Percentiles rank a stretch among this genome's conserved stretches.
Evolutionary conservation across 2,113 vertebrate species (phyloP).

Genomic region (Tringa solitaria): DNA sequence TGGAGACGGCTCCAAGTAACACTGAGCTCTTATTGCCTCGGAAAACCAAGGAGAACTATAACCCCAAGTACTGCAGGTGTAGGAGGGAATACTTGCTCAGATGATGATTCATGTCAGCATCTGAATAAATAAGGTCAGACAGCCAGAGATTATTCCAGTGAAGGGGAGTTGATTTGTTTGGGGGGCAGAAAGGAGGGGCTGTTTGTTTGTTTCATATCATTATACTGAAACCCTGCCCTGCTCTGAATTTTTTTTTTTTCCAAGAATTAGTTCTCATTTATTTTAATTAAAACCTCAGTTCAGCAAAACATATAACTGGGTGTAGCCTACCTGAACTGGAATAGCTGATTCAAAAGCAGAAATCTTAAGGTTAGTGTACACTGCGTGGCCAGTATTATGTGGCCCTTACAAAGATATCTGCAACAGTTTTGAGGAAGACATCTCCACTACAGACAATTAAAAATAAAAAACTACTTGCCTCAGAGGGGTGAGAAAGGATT

Average conservation of each 20-base stretch:
- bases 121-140: constrained; percentile 63
- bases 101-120: constrained; percentile 62
- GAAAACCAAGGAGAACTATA: constrained; percentile 56
- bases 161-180: constrained; percentile 34
- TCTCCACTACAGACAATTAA: not conserved
- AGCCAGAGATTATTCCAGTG: constrained; percentile 41
- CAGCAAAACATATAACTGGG: not conserved
- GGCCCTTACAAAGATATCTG: not conserved
- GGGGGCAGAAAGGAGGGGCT: constrained; percentile 22
- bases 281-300: constrained; percentile 37
- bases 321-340: constrained; percentile 12
- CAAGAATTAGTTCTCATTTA: not conserved
- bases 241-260: not conserved
- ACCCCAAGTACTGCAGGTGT: constrained; percentile 54
- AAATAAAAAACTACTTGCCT: constrained; percentile 35
- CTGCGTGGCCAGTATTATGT: not conserved
- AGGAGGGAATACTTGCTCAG: constrained; percentile 55
- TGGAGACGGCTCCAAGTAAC: constrained; percentile 41
- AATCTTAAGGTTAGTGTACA: not conserved
- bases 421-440: not conserved
- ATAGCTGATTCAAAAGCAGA: not conserved
- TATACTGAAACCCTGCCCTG: not conserved
- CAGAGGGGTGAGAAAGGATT: constrained; percentile 23
- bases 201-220: constrained; percentile 19
- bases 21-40: constrained; percentile 46